Conservation (phyloP, 2,888 invertebrate species). For the Alsophila aescularia region DNA sequence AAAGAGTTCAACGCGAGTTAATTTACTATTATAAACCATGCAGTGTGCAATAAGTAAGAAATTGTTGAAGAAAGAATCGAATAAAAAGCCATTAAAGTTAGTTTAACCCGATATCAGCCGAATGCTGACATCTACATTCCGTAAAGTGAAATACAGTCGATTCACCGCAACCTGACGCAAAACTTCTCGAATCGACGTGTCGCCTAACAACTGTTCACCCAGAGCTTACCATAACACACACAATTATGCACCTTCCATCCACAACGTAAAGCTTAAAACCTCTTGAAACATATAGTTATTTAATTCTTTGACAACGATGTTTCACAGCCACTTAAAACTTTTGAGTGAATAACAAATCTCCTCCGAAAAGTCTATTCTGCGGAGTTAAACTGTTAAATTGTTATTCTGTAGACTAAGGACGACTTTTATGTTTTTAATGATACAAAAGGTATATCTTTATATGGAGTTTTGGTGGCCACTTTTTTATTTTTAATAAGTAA, state of each 20-base stretch:
- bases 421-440: slow-evolving; percentile 71
- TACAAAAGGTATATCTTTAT: slow-evolving; percentile 66
- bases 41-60: not conserved
- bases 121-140: slow-evolving; percentile 53
- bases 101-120: slow-evolving; percentile 42
- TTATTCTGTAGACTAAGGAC: slow-evolving; percentile 71
- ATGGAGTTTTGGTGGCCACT: slow-evolving; percentile 47
- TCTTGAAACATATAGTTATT: slow-evolving; percentile 48
- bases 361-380: slow-evolving; percentile 75
- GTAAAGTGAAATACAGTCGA: slow-evolving; percentile 58
- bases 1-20: slow-evolving; percentile 17
- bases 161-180: slow-evolving; percentile 63
- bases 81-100: slow-evolving; percentile 49
- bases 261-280: slow-evolving; percentile 45
- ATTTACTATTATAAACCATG: not conserved
- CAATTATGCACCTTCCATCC: slow-evolving; percentile 55
- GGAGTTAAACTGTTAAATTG: slow-evolving; percentile 80
- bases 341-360: slow-evolving; percentile 83
- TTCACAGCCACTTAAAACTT: slow-evolving; percentile 83
- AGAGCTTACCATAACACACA: slow-evolving; percentile 42
- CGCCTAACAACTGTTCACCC: slow-evolving; percentile 62
- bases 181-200: slow-evolving; percentile 67
- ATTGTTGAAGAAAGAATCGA: slow-evolving; percentile 4
- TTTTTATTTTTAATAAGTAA: too few species aligned
- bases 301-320: slow-evolving; percentile 79